These are phyloP conservation scores for Acanthornis magna DNA, from an alignment of 2,797 vertebrate genomes.

Conservation along the genomic window DNA sequence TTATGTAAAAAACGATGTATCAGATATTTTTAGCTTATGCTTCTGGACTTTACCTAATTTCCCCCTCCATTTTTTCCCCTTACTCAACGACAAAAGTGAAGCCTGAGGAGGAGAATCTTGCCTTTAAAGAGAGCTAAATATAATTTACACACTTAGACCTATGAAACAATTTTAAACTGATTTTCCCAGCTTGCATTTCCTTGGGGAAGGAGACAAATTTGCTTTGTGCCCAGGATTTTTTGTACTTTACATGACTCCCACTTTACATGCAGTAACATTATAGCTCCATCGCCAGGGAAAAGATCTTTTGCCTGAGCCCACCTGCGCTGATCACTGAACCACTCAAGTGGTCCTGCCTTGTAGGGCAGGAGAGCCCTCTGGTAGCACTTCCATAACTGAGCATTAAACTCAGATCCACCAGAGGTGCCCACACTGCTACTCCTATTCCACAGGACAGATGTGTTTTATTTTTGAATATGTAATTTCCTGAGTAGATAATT, in stretches of 20 bases:
- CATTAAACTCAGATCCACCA: neutral
- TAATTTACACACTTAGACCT: neutral
- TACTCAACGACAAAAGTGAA: neutral
- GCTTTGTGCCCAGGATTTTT: neutral
- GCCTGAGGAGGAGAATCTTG: neutral
- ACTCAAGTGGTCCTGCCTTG: neutral
- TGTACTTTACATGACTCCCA: neutral
- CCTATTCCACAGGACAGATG: neutral
- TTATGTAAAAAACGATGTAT: neutral
- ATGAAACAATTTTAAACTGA: neutral
- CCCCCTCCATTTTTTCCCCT: neutral
- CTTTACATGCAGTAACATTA: neutral
- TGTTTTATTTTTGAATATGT: neutral
- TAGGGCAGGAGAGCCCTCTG: neutral
- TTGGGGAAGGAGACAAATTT: neutral
- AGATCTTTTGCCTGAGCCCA: neutral
- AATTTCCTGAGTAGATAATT: neutral
- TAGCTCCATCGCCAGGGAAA: neutral
- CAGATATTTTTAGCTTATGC: neutral
- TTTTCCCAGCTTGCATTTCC: neutral
- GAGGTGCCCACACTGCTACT: neutral
- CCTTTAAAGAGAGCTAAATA: neutral
- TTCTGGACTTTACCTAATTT: neutral
- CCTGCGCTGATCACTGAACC: accelerated
- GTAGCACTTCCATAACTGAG: neutral